Conservation (phyloP, 2,888 invertebrate genomes). For the Catocala sponsa region DNA sequence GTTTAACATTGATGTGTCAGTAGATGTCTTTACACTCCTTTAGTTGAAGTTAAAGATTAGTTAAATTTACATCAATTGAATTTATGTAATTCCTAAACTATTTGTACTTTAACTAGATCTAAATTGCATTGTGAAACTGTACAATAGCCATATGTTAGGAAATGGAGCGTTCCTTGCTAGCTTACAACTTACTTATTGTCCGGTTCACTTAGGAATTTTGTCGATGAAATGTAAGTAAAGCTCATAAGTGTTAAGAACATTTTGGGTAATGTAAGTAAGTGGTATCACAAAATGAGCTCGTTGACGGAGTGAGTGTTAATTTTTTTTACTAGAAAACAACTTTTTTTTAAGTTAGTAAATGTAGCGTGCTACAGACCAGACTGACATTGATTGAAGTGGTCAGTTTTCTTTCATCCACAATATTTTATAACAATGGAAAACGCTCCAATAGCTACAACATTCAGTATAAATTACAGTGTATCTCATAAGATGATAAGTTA, state of each 20-base stretch:
- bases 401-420: slow-evolving; percentile 89
- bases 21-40: slow-evolving; percentile 83
- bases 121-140: slow-evolving; percentile 86
- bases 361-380: slow-evolving; percentile 83
- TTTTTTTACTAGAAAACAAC: slow-evolving; percentile 80
- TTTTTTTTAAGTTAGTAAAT: slow-evolving; percentile 84
- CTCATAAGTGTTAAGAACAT: slow-evolving; percentile 85
- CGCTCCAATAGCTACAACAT: slow-evolving; percentile 83
- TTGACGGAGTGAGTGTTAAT: slow-evolving; percentile 85
- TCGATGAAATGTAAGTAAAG: slow-evolving; percentile 82
- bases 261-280: slow-evolving; percentile 85
- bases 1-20: slow-evolving; percentile 82
- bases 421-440: slow-evolving; percentile 78
- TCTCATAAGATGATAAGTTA: slow-evolving; percentile 87
- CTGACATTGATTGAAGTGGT: slow-evolving; percentile 81
- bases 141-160: slow-evolving; percentile 85
- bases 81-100: slow-evolving; percentile 84
- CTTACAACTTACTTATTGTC: slow-evolving; percentile 74
- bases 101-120: slow-evolving; percentile 88
- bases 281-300: slow-evolving; percentile 84
- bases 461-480: slow-evolving; percentile 88
- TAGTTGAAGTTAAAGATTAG: slow-evolving; percentile 83
- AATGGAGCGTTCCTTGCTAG: slow-evolving; percentile 83
- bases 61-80: slow-evolving; percentile 85
- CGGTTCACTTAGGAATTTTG: slow-evolving; percentile 76